A percentile compares a stretch with the other conserved stretches of the same genome.
Conservation (phyloP, 2,113 vertebrate species). For the Neodontobutis hainanensis region DNA sequence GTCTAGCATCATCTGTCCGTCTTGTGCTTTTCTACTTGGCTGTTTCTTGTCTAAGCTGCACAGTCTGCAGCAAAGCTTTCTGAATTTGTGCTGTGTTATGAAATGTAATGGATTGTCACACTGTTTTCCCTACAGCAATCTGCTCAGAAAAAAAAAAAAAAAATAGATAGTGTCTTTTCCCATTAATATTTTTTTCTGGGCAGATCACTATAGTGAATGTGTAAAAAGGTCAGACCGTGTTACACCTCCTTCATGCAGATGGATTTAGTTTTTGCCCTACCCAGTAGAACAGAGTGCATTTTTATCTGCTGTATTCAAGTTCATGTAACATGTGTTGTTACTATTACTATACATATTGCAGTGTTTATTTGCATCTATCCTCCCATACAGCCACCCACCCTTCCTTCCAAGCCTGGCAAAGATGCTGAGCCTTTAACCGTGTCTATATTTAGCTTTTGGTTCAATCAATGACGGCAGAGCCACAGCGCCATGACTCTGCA, state of each 20-base stretch:
- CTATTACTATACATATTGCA: constrained; percentile 19
- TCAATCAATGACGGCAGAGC: constrained; percentile 67
- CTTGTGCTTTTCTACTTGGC: constrained; percentile 2
- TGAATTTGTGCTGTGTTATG: constrained; percentile 37
- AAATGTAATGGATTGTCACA: constrained; percentile 43
- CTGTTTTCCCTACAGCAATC: constrained; percentile 37
- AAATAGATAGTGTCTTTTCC: constrained; percentile 15
- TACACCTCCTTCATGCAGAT: constrained; percentile 28
- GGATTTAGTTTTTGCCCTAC: constrained; percentile 25
- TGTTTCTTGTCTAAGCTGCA: not conserved
- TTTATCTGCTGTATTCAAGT: constrained; percentile 1
- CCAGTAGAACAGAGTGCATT: constrained; percentile 11
- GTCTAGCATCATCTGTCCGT: not conserved
- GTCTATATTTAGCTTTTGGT: constrained; percentile 72
- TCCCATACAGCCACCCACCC: constrained; percentile 28
- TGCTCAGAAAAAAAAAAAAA: constrained; percentile 22
- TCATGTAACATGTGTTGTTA: constrained; percentile 3
- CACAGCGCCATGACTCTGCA: constrained; percentile 70
- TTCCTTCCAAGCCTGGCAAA: constrained; percentile 40
- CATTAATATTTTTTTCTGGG: constrained; percentile 28
- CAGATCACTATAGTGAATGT: constrained; percentile 48
- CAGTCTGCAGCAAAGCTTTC: constrained; percentile 7
- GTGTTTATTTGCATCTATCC: constrained; percentile 17
- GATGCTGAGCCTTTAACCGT: constrained; percentile 62
- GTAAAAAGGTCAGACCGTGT: constrained; percentile 47